A percentile compares a stretch with the other conserved stretches of the same genome.
These are phyloP conservation scores for Hippolais icterina DNA, from an alignment of 2,113 vertebrate species.

Conservation along the genomic window DNA sequence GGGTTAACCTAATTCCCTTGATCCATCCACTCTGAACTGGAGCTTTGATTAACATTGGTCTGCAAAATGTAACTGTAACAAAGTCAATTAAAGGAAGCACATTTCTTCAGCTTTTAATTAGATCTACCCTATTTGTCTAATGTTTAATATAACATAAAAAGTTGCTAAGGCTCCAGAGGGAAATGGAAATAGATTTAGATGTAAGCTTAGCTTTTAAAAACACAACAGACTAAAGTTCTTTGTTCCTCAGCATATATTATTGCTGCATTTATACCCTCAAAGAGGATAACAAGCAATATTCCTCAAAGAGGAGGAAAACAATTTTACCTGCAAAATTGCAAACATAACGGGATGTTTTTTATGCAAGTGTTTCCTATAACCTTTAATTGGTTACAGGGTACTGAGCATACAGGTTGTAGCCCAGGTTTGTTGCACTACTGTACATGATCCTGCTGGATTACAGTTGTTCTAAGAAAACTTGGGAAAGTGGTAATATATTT, in stretches of 20 bases:
- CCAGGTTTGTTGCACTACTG: background rate
- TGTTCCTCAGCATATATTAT: background rate
- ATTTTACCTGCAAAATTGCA: background rate
- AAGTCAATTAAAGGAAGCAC: slow-evolving; percentile 79
- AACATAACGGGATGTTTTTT: background rate
- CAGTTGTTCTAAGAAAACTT: background rate
- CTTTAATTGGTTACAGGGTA: background rate
- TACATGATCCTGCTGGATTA: background rate
- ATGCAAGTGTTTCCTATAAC: background rate
- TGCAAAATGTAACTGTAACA: slow-evolving; percentile 75
- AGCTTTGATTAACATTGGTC: slow-evolving; percentile 76
- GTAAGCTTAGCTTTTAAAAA: slow-evolving; percentile 18
- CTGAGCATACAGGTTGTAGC: background rate
- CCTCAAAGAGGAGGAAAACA: background rate
- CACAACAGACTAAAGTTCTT: background rate
- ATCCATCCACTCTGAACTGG: slow-evolving; percentile 70
- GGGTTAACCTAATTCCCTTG: slow-evolving; percentile 63
- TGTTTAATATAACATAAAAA: slow-evolving; percentile 73
- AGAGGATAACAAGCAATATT: background rate
- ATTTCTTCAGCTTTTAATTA: slow-evolving; percentile 78
- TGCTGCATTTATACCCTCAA: background rate
- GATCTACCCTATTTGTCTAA: slow-evolving; percentile 72
- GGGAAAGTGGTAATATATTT: background rate
- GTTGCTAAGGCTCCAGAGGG: slow-evolving; percentile 16
- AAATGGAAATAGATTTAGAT: slow-evolving; percentile 27